A percentile compares a stretch with the other conserved stretches of the same genome.
These are phyloP conservation scores for Parotia lawesii DNA, from an alignment of 2,113 vertebrate genomes.

Conservation along the genomic window DNA sequence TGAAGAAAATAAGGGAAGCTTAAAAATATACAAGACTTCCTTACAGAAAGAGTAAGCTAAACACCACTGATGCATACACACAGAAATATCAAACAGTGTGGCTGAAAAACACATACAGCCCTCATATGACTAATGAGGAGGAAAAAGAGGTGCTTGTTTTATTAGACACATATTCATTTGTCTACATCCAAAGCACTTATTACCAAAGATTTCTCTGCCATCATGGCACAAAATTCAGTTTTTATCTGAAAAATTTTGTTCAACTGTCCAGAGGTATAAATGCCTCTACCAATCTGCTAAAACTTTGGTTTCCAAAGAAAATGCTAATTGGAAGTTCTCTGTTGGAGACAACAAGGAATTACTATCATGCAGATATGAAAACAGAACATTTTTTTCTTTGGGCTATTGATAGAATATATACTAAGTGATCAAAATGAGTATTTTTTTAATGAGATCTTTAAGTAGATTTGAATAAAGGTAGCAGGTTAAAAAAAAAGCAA, in stretches of 20 bases:
- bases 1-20: background rate
- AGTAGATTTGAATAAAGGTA: background rate
- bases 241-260: background rate
- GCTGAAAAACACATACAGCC: background rate
- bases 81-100: background rate
- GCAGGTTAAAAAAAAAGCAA: background rate
- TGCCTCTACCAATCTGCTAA: background rate
- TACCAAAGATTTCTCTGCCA: background rate
- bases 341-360: background rate
- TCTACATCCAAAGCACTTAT: background rate
- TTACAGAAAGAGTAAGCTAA: background rate
- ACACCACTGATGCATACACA: background rate
- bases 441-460: background rate
- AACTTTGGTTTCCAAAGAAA: background rate
- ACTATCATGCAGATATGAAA: background rate
- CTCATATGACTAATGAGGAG: background rate
- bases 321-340: background rate
- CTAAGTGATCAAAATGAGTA: background rate
- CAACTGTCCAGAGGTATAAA: background rate
- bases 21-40: background rate
- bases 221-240: background rate
- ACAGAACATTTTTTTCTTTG: background rate
- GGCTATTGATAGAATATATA: background rate
- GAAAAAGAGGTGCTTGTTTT: background rate
- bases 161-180: background rate